Evolutionary conservation across 23 tunicate genomes (phyloP).

Genomic region (Botrylloides violaceus): DNA sequence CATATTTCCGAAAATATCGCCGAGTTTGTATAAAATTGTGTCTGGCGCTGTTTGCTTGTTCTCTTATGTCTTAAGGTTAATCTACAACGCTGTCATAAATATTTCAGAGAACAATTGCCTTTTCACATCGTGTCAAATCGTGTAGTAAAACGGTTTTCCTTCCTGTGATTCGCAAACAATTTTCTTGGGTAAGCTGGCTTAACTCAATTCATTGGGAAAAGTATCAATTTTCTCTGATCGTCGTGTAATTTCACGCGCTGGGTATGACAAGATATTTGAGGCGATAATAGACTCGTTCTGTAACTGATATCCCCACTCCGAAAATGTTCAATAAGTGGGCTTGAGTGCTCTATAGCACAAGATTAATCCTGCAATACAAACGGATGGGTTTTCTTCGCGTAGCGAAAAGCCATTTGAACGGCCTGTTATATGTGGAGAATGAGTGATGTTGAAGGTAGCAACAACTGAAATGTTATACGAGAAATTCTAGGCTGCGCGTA

Average conservation of each 20-base stretch:
- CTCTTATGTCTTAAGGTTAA: too few species aligned
- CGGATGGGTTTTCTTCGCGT: too few species aligned
- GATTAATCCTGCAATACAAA: not conserved
- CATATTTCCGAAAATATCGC: too few species aligned
- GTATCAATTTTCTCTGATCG: not conserved
- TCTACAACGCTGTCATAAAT: not conserved
- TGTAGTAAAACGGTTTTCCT: not conserved
- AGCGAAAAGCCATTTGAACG: too few species aligned
- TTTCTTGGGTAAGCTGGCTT: not conserved
- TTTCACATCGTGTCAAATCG: not conserved
- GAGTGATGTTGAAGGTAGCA: too few species aligned
- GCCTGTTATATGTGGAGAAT: too few species aligned
- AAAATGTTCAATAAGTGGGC: not conserved
- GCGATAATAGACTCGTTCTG: conserved; percentile 3
- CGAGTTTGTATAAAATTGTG: too few species aligned
- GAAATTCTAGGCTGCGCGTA: too few species aligned
- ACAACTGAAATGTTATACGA: too few species aligned
- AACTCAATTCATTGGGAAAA: not conserved
- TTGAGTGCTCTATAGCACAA: not conserved
- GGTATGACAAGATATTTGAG: conserved; percentile 26
- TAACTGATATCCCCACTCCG: conserved; percentile 14
- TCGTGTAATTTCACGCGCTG: conserved; percentile 1
- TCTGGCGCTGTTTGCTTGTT: too few species aligned
- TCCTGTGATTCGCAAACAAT: not conserved
- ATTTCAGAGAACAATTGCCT: not conserved